These are phyloP conservation scores for Hoplostethus mediterraneus DNA, from an alignment of 2,797 vertebrate genomes.

Conservation along the genomic window DNA sequence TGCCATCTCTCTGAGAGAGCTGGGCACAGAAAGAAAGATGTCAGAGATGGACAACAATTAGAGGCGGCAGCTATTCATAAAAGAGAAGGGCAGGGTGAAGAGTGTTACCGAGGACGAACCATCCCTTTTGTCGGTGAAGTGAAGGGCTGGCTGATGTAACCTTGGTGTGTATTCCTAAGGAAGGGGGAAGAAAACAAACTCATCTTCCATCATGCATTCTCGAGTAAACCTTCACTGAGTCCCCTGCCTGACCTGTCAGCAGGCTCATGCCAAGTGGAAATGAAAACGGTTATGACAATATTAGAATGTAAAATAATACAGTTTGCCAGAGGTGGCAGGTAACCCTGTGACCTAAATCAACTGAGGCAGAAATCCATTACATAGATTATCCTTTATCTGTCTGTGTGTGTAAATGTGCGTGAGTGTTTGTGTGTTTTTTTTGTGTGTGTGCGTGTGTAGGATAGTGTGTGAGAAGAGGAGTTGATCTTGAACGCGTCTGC, in stretches of 20 bases:
- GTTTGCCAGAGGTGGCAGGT: conserved; percentile 33
- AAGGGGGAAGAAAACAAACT: background rate
- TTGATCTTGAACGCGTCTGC: conserved; percentile 25
- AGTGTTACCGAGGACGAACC: background rate
- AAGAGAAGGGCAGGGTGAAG: background rate
- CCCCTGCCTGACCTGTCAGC: conserved; percentile 29
- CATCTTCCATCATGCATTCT: conserved; percentile 29
- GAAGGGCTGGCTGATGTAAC: conserved; percentile 21
- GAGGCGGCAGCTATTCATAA: background rate
- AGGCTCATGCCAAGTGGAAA: conserved; percentile 7
- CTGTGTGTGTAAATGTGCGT: background rate
- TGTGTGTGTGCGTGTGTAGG: background rate
- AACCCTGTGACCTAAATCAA: conserved; percentile 50
- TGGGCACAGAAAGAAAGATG: background rate
- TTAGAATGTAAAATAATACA: conserved; percentile 60
- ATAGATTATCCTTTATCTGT: conserved; percentile 26
- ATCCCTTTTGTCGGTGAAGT: background rate
- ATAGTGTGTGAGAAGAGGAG: background rate
- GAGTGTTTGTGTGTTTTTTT: background rate
- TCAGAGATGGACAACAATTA: conserved; percentile 12
- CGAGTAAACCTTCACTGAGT: conserved; percentile 30
- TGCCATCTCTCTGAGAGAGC: background rate
- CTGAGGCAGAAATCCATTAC: conserved; percentile 40
- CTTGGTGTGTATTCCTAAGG: conserved; percentile 1
- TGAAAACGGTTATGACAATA: conserved; percentile 36